Base-by-base conservation (phyloP, 2,888 invertebrate species). In the Zaprionus lineosus region DNA sequence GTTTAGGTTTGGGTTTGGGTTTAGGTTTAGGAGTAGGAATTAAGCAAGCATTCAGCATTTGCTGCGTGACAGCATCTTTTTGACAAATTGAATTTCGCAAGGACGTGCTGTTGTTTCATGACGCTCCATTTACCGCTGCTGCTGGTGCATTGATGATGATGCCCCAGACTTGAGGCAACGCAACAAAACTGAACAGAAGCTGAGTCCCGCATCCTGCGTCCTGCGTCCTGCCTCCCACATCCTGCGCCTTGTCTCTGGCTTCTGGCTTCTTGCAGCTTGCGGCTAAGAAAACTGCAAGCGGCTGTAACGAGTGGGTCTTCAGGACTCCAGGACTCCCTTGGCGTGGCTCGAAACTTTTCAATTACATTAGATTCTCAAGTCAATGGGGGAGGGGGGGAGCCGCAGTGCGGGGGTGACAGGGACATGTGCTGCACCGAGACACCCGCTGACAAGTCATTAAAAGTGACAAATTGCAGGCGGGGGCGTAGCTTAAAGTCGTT, bases 21-120 rank as follows among this genome's bases (percentile, higher is more conserved):
- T 52, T 6, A 24, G 33, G 19, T 41, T 14, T 52, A 37, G 56
- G 24, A 66, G 66, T 63, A 77, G 67, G 73, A 81, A 81, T 81
- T 81, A 81, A 84, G 84, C 75, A 77, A 81, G 79, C 79, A 81
- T 81, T 81, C 84, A 81, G 75, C 76, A 66, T 62, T 79, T 71
- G 65, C 72, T 79, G 69, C 79, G 77, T 83, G 79, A 79, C 79
- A 81, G 81, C 74, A 77, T 84, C 77, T 73, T 82, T 84, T 79
- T 84, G 82, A 82, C 83, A 82, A 82, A 82, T 82, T 84, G 85
- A 84, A 84, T 82, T 84, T 75, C 64, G 63, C 56, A 65, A 50
- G 68, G 57, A 77, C 77, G 77, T 81, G 79, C 84, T 77, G 84
- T 84, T 84, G 81, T 81, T 77, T 82, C 78, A 67, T 64, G 59